These are phyloP conservation scores for Emydocephalus ijimae DNA, from an alignment of 2,113 vertebrate genomes.

Conservation along the genomic window DNA sequence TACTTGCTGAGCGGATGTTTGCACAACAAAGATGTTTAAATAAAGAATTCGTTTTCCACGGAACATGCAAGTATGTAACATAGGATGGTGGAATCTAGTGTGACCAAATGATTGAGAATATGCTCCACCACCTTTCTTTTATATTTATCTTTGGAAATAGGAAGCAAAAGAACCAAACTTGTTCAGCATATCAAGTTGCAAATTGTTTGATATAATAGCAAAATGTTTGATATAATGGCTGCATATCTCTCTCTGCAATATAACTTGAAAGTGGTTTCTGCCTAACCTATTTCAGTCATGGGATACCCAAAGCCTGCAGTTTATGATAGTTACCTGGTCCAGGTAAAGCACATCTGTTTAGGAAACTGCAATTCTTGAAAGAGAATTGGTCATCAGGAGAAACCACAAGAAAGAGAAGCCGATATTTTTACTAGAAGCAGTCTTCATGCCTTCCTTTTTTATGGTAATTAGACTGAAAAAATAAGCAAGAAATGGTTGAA, in stretches of 20 bases:
- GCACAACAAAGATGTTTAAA: not conserved
- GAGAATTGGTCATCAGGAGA: accelerated
- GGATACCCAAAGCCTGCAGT: not conserved
- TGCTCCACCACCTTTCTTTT: not conserved
- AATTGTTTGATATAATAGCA: too few species aligned
- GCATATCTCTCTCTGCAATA: not conserved
- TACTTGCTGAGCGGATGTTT: not conserved
- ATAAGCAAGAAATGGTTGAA: slow-evolving; percentile 39
- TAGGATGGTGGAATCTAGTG: not conserved
- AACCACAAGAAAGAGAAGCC: not conserved
- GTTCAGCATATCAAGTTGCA: not conserved
- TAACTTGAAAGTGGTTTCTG: not conserved
- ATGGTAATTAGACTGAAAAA: slow-evolving; percentile 38
- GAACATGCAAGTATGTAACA: not conserved
- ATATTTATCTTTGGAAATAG: accelerated
- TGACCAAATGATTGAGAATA: not conserved
- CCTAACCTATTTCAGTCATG: not conserved
- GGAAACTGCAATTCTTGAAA: accelerated
- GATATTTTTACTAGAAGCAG: not conserved
- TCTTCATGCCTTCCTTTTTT: not conserved
- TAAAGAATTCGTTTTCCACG: not conserved
- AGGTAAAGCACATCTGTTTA: not conserved
- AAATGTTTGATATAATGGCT: not conserved
- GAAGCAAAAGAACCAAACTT: not conserved
- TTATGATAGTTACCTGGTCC: not conserved